phyloP scores from a whole-genome alignment of 92 coral and sea anemone species.

The Nematostella vectensis region DNA sequence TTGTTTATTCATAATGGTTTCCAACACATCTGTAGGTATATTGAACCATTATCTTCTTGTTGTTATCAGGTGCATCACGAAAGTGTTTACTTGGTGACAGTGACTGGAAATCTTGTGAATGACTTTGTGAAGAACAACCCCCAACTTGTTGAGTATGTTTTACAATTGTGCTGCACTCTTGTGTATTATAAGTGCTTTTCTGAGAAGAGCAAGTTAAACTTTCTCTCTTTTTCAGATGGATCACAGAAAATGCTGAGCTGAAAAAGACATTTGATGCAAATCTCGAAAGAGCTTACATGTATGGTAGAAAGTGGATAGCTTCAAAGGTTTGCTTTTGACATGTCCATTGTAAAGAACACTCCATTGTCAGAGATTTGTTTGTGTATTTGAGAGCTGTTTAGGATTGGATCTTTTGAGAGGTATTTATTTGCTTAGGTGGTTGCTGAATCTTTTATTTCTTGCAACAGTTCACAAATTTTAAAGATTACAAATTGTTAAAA shows the following conservation, averaged over 20 bases:
- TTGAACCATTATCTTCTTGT: neutral
- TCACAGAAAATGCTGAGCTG: constrained; percentile 83
- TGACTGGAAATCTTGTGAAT: constrained; percentile 88
- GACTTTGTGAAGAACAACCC: constrained; percentile 88
- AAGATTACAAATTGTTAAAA: no score
- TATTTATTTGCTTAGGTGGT: neutral
- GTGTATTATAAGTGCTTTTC: neutral
- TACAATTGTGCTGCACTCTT: neutral
- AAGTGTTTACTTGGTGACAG: constrained; percentile 83
- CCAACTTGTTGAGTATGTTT: constrained; percentile 72
- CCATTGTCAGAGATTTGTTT: no score
- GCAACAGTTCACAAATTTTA: no score
- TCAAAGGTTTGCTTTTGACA: constrained; percentile 61
- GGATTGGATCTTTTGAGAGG: neutral
- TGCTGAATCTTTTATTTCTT: no score
- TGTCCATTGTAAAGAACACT: neutral
- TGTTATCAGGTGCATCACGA: constrained; percentile 79
- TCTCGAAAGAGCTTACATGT: constrained; percentile 74
- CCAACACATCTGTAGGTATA: neutral
- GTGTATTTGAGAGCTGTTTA: no score
- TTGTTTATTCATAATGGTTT: neutral
- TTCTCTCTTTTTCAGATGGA: constrained; percentile 46
- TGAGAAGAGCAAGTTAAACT: constrained; percentile 5
- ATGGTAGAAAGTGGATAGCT: constrained; percentile 89
- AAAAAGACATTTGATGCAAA: constrained; percentile 72